A percentile compares a stretch with the other conserved stretches of the same genome.
Conservation (phyloP, 2,888 invertebrate species). For the Theretra japonica region DNA sequence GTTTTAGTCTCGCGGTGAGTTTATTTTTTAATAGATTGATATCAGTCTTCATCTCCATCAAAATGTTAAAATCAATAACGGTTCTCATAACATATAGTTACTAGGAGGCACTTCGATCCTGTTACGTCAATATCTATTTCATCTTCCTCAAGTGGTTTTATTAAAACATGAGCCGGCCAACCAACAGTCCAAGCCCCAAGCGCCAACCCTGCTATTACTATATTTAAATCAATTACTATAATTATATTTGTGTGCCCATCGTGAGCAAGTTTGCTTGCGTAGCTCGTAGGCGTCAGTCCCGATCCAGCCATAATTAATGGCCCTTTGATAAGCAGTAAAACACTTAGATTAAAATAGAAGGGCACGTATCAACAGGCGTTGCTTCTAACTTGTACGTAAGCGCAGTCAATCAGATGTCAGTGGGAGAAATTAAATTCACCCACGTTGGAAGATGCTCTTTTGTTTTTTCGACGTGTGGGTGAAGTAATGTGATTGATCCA, state of each 20-base stretch:
- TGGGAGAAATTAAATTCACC: conserved; percentile 30
- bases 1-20: no score
- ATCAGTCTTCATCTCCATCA: no score
- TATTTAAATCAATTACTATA: conserved; percentile 82
- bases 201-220: conserved; percentile 68
- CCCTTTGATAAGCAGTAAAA: conserved; percentile 73
- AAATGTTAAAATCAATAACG: no score
- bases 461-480: conserved; percentile 24
- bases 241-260: conserved; percentile 69
- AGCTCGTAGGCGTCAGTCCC: conserved; percentile 68
- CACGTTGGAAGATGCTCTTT: conserved; percentile 12
- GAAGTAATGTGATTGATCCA: background rate
- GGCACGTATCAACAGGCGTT: conserved; percentile 61
- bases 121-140: background rate
- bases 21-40: no score
- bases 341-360: conserved; percentile 79
- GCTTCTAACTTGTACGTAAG: conserved; percentile 47
- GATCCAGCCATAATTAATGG: conserved; percentile 75
- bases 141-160: background rate
- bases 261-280: conserved; percentile 42
- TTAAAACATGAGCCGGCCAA: background rate
- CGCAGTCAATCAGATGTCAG: conserved; percentile 57
- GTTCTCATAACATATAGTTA: no score
- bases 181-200: conserved; percentile 41
- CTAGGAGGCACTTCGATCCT: background rate